Percentiles rank a stretch among this genome's conserved stretches.
Evolutionary conservation across 1,140 invertebrate genomes (phyloP).

Genomic region (Eubasilissa regina): DNA sequence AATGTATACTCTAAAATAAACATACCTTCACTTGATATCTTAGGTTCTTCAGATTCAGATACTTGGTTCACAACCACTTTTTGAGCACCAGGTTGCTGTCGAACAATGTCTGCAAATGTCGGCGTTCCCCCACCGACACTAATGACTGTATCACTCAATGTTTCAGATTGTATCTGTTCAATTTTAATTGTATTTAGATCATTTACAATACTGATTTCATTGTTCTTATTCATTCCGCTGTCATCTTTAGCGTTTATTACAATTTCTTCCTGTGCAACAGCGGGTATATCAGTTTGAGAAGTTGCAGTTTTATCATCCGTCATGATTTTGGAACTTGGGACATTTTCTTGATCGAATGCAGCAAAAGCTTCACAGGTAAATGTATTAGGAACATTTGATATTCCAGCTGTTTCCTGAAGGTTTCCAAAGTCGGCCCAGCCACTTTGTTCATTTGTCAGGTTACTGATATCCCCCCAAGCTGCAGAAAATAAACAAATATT

Average conservation of each 20-base stretch:
- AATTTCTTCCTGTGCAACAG: too few species aligned
- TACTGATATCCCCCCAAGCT: conserved; percentile 52
- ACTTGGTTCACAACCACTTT: conserved; percentile 28
- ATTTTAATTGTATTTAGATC: conserved; percentile 10
- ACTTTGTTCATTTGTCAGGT: conserved; percentile 43
- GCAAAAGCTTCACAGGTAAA: conserved; percentile 49
- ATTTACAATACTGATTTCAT: background rate
- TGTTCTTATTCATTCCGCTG: background rate
- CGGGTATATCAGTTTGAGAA: too few species aligned
- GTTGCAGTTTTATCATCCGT: too few species aligned
- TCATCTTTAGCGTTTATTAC: too few species aligned
- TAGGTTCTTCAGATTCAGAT: background rate
- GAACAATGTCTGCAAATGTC: conserved; percentile 44
- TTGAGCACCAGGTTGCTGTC: conserved; percentile 43
- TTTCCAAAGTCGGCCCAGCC: conserved; percentile 57
- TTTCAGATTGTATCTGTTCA: conserved; percentile 39
- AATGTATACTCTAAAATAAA: background rate
- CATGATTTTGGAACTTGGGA: background rate
- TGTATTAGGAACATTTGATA: conserved; percentile 30
- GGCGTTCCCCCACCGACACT: conserved; percentile 13
- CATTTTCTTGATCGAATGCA: conserved; percentile 38
- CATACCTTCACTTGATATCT: background rate
- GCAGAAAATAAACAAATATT: conserved; percentile 19
- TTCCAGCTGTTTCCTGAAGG: conserved; percentile 46
- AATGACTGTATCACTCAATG: conserved; percentile 6